Evolutionary conservation across 1,140 invertebrate species (phyloP).

Genomic region (Geopemphigus sp.): DNA sequence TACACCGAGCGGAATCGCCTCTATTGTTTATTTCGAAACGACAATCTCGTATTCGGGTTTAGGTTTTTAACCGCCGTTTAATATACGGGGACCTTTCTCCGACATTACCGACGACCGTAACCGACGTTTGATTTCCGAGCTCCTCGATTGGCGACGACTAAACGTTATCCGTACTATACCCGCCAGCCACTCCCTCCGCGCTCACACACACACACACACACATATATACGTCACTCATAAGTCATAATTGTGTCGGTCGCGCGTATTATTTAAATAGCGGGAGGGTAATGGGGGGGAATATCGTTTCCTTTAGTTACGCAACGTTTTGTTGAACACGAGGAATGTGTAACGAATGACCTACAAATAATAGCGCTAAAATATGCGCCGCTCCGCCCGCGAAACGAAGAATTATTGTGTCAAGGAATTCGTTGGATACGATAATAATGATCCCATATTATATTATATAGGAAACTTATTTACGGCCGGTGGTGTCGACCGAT

Average conservation of each 20-base stretch:
- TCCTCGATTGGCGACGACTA: background rate
- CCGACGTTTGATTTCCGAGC: background rate
- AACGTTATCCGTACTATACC: background rate
- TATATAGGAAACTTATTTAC: background rate
- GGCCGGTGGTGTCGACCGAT: background rate
- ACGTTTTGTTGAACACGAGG: background rate
- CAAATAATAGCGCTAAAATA: conserved; percentile 18
- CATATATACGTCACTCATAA: background rate
- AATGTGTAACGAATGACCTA: conserved; percentile 36
- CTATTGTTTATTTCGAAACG: background rate
- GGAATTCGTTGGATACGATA: background rate
- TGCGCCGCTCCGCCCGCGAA: background rate
- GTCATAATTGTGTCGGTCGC: background rate
- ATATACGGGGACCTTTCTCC: background rate
- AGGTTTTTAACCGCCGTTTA: conserved; percentile 5
- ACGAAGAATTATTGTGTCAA: background rate
- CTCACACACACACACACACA: background rate
- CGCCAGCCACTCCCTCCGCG: too few relatives aligned
- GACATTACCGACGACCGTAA: background rate
- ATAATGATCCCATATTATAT: background rate
- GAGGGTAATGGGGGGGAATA: background rate
- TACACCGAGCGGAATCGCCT: background rate
- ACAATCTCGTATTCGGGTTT: background rate
- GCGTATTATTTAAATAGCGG: too few relatives aligned
- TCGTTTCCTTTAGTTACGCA: conserved; percentile 24